Base-by-base conservation (phyloP, 2,797 vertebrate species). In the Danio choprae region DNA sequence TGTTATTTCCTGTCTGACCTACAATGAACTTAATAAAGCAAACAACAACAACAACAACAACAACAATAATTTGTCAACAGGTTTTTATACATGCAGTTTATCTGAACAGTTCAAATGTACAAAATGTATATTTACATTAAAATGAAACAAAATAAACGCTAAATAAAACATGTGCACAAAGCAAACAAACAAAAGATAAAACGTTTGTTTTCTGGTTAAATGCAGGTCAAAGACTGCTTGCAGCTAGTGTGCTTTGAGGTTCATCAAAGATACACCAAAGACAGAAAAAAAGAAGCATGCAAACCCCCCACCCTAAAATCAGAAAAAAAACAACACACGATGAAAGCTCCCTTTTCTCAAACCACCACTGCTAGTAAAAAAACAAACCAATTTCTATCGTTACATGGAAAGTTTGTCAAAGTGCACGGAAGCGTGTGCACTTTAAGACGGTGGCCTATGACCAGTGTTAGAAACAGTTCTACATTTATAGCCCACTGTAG, bases 311-410 rank as follows among this genome's bases (percentile, higher is more conserved):
- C 68, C 77, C 43, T 11, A 50, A 55, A 36, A 79, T 53, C 4
- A 51, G 2, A 53, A 44, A 68, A 41, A 72, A 64, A 56, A 64
- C 48, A 63, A 36, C 3, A 64, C 18, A 36, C 0, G 11, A 62
- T 63, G 48, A 41, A 56, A 77, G 41, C 18, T 63, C 10, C 64
- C 40, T 55, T 68, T 77, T 78, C 11, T 40, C 46, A 71, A 72
- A 79, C 68, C 77, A 73, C 70, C 7, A n/a, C n/a, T n/a, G 18
- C 2, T 41, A 72, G 69, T 58, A 63, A 71, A 79, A 79, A 72
- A 73, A 51, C 40, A 20, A 56, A 55, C 6, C 3, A 9, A 7
- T 29, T 22, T 29, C n/a, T n/a, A 5, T 40, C n/a, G 56, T 9
- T 15, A 18, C 0, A 18, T 46, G 22, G 59, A 80, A 80, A 73